Percentiles rank a stretch among this genome's conserved stretches.
phyloP scores from a whole-genome alignment of 2,888 invertebrate species.

The Syrphus vitripennis region DNA sequence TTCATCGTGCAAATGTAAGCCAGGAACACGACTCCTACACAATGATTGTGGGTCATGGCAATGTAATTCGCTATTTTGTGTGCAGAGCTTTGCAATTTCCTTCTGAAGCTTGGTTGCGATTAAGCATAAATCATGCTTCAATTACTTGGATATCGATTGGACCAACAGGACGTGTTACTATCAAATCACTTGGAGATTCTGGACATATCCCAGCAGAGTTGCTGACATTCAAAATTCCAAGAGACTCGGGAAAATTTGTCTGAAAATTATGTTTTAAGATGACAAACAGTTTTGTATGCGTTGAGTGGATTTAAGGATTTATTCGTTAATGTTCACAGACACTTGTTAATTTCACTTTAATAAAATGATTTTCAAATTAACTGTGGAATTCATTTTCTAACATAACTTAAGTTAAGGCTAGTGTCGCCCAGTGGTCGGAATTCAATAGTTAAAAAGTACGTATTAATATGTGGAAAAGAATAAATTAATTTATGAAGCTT shows the following conservation, averaged over 20 bases:
- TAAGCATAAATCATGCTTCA: slow-evolving; percentile 95
- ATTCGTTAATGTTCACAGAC: not conserved
- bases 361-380: slow-evolving; percentile 1
- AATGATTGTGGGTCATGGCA: slow-evolving; percentile 97
- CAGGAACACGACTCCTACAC: slow-evolving; percentile 94
- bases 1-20: slow-evolving; percentile 91
- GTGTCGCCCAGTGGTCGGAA: no score
- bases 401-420: no score
- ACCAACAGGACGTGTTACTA: slow-evolving; percentile 92
- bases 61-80: slow-evolving; percentile 97
- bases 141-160: slow-evolving; percentile 95
- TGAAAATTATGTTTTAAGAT: slow-evolving; percentile 46
- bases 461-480: no score
- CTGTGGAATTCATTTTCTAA: no score
- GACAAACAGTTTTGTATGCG: not conserved
- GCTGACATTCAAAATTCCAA: slow-evolving; percentile 84
- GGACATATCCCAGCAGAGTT: slow-evolving; percentile 93
- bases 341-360: slow-evolving; percentile 34
- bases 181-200: slow-evolving; percentile 92
- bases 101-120: slow-evolving; percentile 97
- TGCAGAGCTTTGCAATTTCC: slow-evolving; percentile 98
- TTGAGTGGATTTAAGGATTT: not conserved
- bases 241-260: slow-evolving; percentile 76
- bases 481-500: no score
- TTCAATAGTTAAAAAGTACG: no score